Evolutionary conservation across 2,113 vertebrate genomes (phyloP).

Genomic region (Cardinalis cardinalis): DNA sequence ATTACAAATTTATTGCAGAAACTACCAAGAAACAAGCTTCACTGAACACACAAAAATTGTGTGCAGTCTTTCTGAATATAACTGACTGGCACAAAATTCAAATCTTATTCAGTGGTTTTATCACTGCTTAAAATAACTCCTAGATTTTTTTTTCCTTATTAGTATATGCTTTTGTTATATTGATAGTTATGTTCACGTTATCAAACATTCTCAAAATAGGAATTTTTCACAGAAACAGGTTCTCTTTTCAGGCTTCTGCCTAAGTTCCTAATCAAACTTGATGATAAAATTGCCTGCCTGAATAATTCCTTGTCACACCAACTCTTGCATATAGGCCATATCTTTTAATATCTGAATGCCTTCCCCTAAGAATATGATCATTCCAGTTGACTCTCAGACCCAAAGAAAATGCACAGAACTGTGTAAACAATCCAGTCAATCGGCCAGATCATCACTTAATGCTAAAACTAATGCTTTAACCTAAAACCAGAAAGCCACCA

Average conservation of each 20-base stretch:
- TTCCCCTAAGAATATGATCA: not conserved
- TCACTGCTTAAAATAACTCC: not conserved
- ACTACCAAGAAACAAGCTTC: not conserved
- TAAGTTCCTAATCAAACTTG: not conserved
- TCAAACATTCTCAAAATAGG: not conserved
- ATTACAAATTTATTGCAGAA: not conserved
- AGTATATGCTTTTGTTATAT: not conserved
- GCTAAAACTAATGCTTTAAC: not conserved
- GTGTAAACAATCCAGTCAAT: not conserved
- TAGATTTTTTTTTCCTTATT: not conserved
- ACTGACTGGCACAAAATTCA: not conserved
- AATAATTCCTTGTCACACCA: not conserved
- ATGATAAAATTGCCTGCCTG: not conserved
- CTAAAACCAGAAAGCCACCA: not conserved
- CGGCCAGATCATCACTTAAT: not conserved
- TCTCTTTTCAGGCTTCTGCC: not conserved
- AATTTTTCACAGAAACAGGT: not conserved
- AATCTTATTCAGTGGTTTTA: not conserved
- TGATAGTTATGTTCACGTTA: not conserved
- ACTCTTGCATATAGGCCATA: accelerated
- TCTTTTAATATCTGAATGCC: not conserved
- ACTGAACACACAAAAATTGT: not conserved
- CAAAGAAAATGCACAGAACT: not conserved
- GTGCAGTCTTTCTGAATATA: not conserved
- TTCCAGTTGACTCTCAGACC: not conserved